Conservation (phyloP, 2,888 invertebrate genomes). For the Tyria jacobaeae region DNA sequence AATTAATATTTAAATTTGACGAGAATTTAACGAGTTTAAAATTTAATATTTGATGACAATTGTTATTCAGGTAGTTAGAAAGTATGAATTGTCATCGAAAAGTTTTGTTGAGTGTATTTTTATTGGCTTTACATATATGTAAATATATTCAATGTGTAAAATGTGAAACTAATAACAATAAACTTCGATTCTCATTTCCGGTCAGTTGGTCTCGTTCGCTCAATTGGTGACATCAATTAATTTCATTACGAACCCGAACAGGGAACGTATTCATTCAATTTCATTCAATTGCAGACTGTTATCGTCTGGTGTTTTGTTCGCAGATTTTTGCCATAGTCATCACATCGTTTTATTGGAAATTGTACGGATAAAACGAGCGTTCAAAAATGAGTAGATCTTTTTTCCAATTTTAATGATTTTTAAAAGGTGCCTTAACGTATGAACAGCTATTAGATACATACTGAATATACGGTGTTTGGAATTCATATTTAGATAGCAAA, state of each 20-base stretch:
- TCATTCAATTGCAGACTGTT: conserved; percentile 47
- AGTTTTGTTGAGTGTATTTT: no score
- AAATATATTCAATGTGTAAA: not conserved
- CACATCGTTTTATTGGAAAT: conserved; percentile 8
- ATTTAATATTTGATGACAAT: no score
- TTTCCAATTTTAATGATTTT: no score
- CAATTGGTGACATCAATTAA: conserved; percentile 49
- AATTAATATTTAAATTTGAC: no score
- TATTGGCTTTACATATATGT: no score
- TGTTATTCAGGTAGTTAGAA: no score
- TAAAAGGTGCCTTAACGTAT: no score
- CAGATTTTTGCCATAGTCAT: conserved; percentile 16
- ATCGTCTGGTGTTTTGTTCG: conserved; percentile 35
- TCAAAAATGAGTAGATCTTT: not conserved
- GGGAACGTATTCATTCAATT: conserved; percentile 44
- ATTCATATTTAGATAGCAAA: no score
- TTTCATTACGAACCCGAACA: conserved; percentile 48
- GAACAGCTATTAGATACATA: no score
- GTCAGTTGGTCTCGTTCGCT: conserved; percentile 22
- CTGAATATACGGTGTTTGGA: no score
- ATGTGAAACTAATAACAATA: conserved; percentile 1
- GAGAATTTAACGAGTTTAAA: no score
- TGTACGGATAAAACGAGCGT: not conserved
- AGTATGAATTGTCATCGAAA: no score
- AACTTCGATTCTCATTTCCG: not conserved